Evolutionary conservation across 2,113 vertebrate genomes (phyloP).

Genomic region (Tetrax tetrax): DNA sequence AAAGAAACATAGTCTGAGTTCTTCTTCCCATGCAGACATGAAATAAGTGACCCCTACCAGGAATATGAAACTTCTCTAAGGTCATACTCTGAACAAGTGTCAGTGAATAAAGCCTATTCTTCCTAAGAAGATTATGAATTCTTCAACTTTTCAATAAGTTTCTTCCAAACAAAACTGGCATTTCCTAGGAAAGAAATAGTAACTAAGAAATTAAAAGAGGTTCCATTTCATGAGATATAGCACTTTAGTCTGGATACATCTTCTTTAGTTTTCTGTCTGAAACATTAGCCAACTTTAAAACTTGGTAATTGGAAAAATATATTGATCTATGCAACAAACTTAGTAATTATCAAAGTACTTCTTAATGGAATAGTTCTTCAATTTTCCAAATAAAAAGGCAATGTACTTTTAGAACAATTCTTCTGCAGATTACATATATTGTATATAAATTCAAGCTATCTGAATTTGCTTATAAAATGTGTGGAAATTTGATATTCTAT

Average conservation of each 20-base stretch:
- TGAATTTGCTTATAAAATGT: slow-evolving; percentile 8
- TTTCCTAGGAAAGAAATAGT: not conserved
- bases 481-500: not conserved
- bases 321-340: not conserved
- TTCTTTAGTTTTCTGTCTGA: not conserved
- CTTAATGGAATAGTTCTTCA: not conserved
- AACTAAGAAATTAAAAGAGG: not conserved
- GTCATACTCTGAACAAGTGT: not conserved
- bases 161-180: not conserved
- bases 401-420: not conserved
- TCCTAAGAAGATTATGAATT: not conserved
- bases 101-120: not conserved
- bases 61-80: not conserved
- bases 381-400: not conserved
- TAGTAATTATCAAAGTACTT: not conserved
- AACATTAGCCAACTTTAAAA: not conserved
- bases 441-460: not conserved
- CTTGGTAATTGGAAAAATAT: not conserved
- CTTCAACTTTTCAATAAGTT: not conserved
- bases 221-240: not conserved
- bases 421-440: not conserved
- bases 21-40: not conserved
- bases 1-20: not conserved
- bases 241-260: not conserved
- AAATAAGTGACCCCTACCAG: not conserved